Base-by-base conservation (phyloP, 1,140 invertebrate species). In the Drosophila tristis region DNA sequence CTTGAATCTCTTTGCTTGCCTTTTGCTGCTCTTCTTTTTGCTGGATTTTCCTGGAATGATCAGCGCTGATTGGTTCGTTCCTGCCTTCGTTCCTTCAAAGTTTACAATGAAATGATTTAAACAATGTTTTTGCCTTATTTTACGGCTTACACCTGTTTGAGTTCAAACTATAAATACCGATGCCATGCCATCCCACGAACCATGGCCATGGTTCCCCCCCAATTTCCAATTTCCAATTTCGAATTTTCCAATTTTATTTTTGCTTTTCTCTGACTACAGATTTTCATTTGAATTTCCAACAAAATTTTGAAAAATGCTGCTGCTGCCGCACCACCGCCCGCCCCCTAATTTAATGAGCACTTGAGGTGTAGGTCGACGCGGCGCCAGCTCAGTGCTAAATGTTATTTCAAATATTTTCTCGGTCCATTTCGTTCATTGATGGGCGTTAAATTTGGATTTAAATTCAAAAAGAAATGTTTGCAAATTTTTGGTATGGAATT, bases 91-190 rank as follows among this genome's bases (percentile, higher is more conserved):
- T 16, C 16, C 16, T 25, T 57, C 39, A 9, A 65, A 89, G 84
- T 74, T 87, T 84, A 89, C 84, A 87, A 89, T 90, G 61, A 80
- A 87, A 89, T 89, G 84, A 87, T 87, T 87, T 87, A 89, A 87
- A 89, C 84, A 87, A 77, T 89, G 84, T 87, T 89, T 39, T 82
- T 89, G 71, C 82, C 66, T 16, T 16, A 62, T 76, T 89, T 87
- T 87, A 87, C 84, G 79, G 72, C 71, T 87, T 87, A 89, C 84
- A 87, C 84, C 84, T 87, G 84, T 87, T 89, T 79, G 84, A 87
- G 85, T 87, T 87, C 76, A 77, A 74, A 73, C 84, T 89, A 87
- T 84, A 89, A 87, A 89, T 87, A 87, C 65, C 65, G 66, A 25
- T 25, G 20, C 20, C 20, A 20, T 20, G 20, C 72, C 55, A 29